Evolutionary conservation across 2,113 vertebrate species (phyloP).

Genomic region (Sialia sialis): DNA sequence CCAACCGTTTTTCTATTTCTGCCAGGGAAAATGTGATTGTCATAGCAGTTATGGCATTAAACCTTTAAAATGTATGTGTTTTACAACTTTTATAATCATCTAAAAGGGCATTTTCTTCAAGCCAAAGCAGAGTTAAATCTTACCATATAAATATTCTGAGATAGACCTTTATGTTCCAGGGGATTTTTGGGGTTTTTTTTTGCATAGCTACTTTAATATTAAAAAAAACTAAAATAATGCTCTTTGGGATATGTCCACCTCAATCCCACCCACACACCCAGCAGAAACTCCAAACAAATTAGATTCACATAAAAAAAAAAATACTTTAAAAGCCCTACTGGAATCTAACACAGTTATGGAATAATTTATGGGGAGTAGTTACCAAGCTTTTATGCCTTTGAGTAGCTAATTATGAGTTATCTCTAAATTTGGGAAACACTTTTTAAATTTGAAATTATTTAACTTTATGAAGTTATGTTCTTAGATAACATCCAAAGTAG

Average conservation of each 20-base stretch:
- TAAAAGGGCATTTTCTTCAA: neutral
- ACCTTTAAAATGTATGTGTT: neutral
- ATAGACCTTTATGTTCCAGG: neutral
- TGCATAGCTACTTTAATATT: neutral
- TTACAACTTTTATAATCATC: neutral
- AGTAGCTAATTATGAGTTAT: conserved; percentile 13
- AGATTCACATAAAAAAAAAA: neutral
- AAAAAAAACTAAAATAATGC: neutral
- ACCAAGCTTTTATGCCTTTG: neutral
- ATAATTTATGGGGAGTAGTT: neutral
- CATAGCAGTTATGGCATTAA: neutral
- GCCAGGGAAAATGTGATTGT: neutral
- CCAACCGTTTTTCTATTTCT: neutral
- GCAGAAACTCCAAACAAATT: neutral
- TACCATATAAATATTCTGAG: neutral
- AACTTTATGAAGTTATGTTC: neutral
- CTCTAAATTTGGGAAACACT: neutral
- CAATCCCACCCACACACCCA: neutral
- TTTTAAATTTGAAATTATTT: neutral
- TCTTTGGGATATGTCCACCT: neutral
- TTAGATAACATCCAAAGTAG: neutral
- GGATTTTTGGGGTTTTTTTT: neutral
- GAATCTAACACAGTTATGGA: neutral
- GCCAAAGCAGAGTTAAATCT: neutral
- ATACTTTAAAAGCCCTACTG: neutral